Evolutionary conservation across 2,888 invertebrate genomes (phyloP).

Genomic region (Cryptops parisi): DNA sequence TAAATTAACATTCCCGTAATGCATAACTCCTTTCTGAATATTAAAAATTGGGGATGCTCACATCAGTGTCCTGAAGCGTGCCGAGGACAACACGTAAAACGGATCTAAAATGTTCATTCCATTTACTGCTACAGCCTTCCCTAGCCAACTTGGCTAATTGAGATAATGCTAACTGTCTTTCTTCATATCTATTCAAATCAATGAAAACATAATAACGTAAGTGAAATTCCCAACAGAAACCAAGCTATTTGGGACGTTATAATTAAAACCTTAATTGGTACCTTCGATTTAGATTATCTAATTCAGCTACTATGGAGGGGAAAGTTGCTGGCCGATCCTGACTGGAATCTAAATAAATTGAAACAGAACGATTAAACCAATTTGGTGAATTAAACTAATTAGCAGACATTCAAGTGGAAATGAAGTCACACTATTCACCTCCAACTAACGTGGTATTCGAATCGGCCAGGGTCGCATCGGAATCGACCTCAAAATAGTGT

Average conservation of each 20-base stretch:
- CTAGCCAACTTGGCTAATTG: constrained; percentile 34
- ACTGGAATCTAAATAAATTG: too few relatives aligned
- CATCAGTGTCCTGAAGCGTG: constrained; percentile 25
- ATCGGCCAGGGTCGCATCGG: too few relatives aligned
- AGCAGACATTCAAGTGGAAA: too few relatives aligned
- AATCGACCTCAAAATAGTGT: too few relatives aligned
- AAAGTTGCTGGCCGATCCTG: constrained; percentile 1
- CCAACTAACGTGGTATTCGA: too few relatives aligned
- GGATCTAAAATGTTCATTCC: constrained; percentile 40
- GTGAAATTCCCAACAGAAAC: too few relatives aligned
- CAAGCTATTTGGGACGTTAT: too few relatives aligned
- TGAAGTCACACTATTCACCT: too few relatives aligned
- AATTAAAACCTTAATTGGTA: too few relatives aligned
- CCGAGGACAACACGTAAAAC: constrained; percentile 33
- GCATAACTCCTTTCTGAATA: neutral
- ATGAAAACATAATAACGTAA: constrained; percentile 9
- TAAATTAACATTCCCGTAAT: neutral
- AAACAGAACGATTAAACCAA: too few relatives aligned
- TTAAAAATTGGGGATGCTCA: constrained; percentile 11
- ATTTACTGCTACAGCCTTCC: constrained; percentile 34
- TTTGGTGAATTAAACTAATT: too few relatives aligned
- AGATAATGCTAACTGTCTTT: constrained; percentile 33
- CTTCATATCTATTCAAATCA: constrained; percentile 31
- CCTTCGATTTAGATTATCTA: constrained; percentile 35
- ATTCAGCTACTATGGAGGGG: constrained; percentile 23